phyloP scores from a whole-genome alignment of 2,888 invertebrate genomes.

The Rosalia funebris region DNA sequence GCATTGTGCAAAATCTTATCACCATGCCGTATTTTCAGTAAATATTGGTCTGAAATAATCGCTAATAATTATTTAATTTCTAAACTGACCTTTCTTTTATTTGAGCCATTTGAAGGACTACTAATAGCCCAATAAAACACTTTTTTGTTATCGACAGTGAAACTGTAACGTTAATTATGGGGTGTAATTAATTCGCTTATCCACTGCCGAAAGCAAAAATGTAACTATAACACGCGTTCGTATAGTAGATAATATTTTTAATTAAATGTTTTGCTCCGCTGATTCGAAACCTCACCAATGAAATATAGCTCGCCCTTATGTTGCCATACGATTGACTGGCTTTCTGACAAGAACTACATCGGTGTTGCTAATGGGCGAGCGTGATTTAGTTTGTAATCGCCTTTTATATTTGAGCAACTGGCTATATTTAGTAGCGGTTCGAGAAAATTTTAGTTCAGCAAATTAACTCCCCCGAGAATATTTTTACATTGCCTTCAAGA shows the following conservation, averaged over 20 bases:
- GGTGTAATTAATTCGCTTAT: too few relatives aligned
- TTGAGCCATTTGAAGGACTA: too few relatives aligned
- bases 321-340: conserved; percentile 41
- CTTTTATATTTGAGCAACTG: conserved; percentile 37
- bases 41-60: too few relatives aligned
- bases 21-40: too few relatives aligned
- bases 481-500: neutral
- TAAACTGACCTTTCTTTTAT: too few relatives aligned
- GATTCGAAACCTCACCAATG: conserved; percentile 26
- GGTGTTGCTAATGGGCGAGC: conserved; percentile 43
- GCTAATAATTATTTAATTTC: too few relatives aligned
- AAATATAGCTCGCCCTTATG: conserved; percentile 38
- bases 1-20: too few relatives aligned
- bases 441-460: conserved; percentile 2
- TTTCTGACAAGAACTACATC: conserved; percentile 43
- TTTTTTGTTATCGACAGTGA: too few relatives aligned
- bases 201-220: neutral
- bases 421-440: conserved; percentile 20
- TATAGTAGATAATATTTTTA: conserved; percentile 30
- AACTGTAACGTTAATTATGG: too few relatives aligned
- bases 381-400: conserved; percentile 33
- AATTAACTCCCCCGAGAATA: conserved; percentile 14
- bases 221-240: conserved; percentile 17
- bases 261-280: conserved; percentile 33
- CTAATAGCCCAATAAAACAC: too few relatives aligned